Evolutionary conservation across 2,888 invertebrate genomes (phyloP), one percentile per base, ranked within the genome.

Genomic region (Microctonus hyperodae): DNA sequence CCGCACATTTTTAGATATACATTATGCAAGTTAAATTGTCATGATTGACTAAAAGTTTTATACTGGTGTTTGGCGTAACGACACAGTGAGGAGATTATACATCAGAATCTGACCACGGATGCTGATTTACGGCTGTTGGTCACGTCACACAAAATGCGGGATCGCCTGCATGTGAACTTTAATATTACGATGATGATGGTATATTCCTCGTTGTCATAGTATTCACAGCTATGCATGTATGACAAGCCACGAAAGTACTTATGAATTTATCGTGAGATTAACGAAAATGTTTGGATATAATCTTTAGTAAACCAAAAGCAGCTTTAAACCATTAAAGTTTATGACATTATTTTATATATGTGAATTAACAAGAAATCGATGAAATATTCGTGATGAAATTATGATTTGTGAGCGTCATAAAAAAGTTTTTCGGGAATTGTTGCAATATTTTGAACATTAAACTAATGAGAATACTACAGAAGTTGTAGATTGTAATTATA

Each of bases 91-190:
- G 68, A n/a, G n/a, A 74, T 71, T 72, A 70, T 70, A 62, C 69
- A 60, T 63, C 55, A 22, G 62, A 60, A n/a, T 51, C 16, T 69
- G 74, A 73, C 72, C 69, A 71, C 64, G 73, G 72, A 74, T 73
- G 61, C 72, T 73, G 76, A 78, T 76, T 74, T 76, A 78, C 70
- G 72, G 64, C 51, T 68, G 23, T 48, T 53, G 73, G 75, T 77
- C 77, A 77, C 75, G 77, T 68, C 60, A 77, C 64, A 58, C 60
- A 55, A 51, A 51, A 64, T 44, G 48, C 48, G 20, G 23, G 16
- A 33, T 16, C 22, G n/a, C 6, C 53, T 16, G 20, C 37, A 53
- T 40, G 50, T 40, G 37, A 35, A 62, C 16, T 23, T 35, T 13
- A 40, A 40, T 28, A 5, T 3, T 3, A 28, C 20, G 50, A 13